Conservation (phyloP, 2,888 invertebrate species). For the Eudemis profundana region DNA sequence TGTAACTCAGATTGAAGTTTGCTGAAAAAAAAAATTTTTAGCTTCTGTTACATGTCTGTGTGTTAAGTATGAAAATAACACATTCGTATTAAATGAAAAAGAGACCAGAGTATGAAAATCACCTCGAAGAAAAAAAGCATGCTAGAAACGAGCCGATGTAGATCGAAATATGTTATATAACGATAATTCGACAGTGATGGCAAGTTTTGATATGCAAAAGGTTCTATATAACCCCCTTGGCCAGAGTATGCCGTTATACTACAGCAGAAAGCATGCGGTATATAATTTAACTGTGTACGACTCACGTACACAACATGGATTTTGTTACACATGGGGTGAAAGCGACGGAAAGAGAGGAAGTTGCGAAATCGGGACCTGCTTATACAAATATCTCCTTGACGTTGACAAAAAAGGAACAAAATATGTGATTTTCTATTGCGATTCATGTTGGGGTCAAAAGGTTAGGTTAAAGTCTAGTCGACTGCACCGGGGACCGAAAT, state of each 20-base stretch:
- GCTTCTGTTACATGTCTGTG: neutral
- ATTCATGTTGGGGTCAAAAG: too few species aligned
- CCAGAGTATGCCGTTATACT: conserved; percentile 49
- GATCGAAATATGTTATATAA: conserved; percentile 24
- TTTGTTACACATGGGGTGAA: conserved; percentile 51
- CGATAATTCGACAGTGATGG: conserved; percentile 29
- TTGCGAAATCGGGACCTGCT: conserved; percentile 14
- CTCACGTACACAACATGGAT: conserved; percentile 48
- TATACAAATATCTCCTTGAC: conserved; percentile 7
- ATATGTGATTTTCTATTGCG: too few species aligned
- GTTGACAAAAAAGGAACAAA: neutral
- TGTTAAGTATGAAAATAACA: conserved; percentile 16
- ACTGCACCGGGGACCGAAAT: too few species aligned
- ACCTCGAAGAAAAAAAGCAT: conserved; percentile 38
- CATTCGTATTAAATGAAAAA: conserved; percentile 7
- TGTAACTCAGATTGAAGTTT: conserved; percentile 18
- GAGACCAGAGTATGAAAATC: conserved; percentile 34
- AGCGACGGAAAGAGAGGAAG: conserved; percentile 48
- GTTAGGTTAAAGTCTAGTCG: too few species aligned
- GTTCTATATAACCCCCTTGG: conserved; percentile 53
- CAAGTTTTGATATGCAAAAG: conserved; percentile 50
- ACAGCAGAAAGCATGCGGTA: conserved; percentile 52
- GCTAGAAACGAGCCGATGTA: conserved; percentile 25
- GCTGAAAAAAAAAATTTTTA: too few species aligned
- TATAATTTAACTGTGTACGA: conserved; percentile 55